Conservation (phyloP, 2,888 invertebrate genomes). For the Cataglyphis livida region DNA sequence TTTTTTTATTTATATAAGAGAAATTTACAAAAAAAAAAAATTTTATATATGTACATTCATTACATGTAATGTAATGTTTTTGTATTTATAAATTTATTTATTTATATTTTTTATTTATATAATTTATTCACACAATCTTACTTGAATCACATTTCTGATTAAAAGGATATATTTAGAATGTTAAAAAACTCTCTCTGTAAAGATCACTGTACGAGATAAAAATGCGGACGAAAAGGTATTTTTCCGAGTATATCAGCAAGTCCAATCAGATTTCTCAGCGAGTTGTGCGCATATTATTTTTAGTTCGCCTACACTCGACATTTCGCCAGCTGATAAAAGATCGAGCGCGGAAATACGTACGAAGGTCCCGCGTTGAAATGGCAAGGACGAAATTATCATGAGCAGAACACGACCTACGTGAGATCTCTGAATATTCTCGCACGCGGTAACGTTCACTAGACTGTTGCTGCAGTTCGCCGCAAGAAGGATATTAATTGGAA, state of each 20-base stretch:
- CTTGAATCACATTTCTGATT: not conserved
- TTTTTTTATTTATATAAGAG: not conserved
- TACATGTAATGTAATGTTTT: not conserved
- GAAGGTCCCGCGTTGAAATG: slow-evolving; percentile 39
- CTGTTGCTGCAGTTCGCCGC: slow-evolving; percentile 10
- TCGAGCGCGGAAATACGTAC: slow-evolving; percentile 23
- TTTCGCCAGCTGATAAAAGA: slow-evolving; percentile 24
- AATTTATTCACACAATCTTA: not conserved
- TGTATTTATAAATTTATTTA: not conserved
- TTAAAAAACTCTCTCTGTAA: not conserved
- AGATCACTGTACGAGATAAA: slow-evolving; percentile 16
- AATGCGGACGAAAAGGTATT: slow-evolving; percentile 16
- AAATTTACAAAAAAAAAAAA: not conserved
- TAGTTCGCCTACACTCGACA: slow-evolving; percentile 34
- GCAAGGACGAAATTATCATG: slow-evolving; percentile 48
- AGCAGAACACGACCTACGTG: slow-evolving; percentile 17
- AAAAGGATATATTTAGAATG: not conserved
- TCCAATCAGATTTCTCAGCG: slow-evolving; percentile 25
- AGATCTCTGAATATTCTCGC: not conserved
- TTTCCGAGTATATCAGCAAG: slow-evolving; percentile 33
- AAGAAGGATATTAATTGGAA: slow-evolving; percentile 67
- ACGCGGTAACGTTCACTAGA: not conserved
- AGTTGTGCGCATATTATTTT: slow-evolving; percentile 40
- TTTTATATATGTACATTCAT: not conserved
- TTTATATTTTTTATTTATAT: not conserved